Conservation (phyloP, 2,113 vertebrate genomes). For the Tor tambroides region DNA sequence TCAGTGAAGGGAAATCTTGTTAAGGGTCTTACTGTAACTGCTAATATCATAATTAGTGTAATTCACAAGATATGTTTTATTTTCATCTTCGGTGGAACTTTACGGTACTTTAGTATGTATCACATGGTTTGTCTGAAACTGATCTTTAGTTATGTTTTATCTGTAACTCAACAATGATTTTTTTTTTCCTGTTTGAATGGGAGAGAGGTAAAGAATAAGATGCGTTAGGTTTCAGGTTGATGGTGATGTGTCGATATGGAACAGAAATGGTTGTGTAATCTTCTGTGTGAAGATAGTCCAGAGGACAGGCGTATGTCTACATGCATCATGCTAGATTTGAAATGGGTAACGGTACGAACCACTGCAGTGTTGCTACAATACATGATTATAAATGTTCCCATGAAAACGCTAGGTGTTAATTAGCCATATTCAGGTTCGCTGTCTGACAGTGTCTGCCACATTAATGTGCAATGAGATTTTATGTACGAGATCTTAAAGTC, state of each 20-base stretch:
- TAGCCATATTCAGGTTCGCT: conserved; percentile 40
- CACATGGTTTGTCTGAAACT: conserved; percentile 5
- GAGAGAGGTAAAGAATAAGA: too few species aligned
- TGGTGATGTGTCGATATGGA: background rate
- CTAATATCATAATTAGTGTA: background rate
- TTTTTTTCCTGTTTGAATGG: background rate
- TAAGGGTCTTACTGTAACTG: conserved; percentile 8
- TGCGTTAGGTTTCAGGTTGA: background rate
- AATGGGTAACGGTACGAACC: conserved; percentile 17
- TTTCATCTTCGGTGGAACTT: conserved; percentile 1
- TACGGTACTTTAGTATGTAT: background rate
- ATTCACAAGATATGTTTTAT: background rate
- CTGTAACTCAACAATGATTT: background rate
- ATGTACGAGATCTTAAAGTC: conserved; percentile 24
- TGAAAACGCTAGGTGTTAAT: conserved; percentile 12
- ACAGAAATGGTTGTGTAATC: background rate
- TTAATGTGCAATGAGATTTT: conserved; percentile 45
- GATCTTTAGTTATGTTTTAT: background rate
- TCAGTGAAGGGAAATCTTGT: conserved; percentile 20
- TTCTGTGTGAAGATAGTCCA: background rate
- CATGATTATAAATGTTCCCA: background rate
- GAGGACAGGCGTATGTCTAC: background rate
- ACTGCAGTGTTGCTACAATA: conserved; percentile 29
- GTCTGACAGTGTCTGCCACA: conserved; percentile 41
- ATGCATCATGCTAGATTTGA: conserved; percentile 37